Evolutionary conservation across 35 echinoderm and acorn worm genomes (phyloP).

Genomic region (Ptychodera flava): DNA sequence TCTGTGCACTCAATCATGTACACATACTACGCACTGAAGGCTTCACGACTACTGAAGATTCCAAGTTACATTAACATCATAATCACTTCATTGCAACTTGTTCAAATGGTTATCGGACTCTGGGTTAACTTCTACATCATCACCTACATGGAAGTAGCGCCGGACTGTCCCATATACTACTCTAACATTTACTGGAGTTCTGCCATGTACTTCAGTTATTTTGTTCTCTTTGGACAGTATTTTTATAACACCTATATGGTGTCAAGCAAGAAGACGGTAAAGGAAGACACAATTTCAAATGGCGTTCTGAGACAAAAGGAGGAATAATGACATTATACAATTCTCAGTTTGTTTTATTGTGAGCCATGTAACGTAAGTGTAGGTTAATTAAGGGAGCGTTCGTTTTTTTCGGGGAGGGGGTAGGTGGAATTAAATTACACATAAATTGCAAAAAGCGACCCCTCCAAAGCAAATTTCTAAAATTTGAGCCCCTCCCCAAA

Average conservation of each 20-base stretch:
- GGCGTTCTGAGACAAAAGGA: too few relatives aligned
- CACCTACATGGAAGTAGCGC: slow-evolving; percentile 16
- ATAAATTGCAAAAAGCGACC: too few relatives aligned
- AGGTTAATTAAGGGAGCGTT: too few relatives aligned
- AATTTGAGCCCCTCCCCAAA: too few relatives aligned
- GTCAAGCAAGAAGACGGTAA: background rate
- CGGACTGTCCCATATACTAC: slow-evolving; percentile 25
- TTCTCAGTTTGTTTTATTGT: too few relatives aligned
- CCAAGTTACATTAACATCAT: slow-evolving; percentile 52
- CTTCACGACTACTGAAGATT: slow-evolving; percentile 38
- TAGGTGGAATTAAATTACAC: too few relatives aligned
- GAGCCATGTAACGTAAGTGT: too few relatives aligned
- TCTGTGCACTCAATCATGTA: slow-evolving; percentile 87
- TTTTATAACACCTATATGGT: slow-evolving; percentile 75
- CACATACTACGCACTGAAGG: slow-evolving; percentile 70
- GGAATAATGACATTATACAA: too few relatives aligned
- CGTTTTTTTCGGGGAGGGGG: too few relatives aligned
- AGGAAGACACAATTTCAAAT: background rate
- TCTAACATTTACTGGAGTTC: slow-evolving; percentile 37
- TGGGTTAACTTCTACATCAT: slow-evolving; percentile 47
- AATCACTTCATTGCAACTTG: slow-evolving; percentile 72
- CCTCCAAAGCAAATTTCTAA: too few relatives aligned
- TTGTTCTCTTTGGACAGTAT: slow-evolving; percentile 76
- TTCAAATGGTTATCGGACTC: slow-evolving; percentile 85
- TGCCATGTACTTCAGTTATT: slow-evolving; percentile 79